Percentiles rank a stretch among this genome's conserved stretches.
Evolutionary conservation across 2,797 vertebrate species (phyloP).

Genomic region (Rousettus madagascariensis): DNA sequence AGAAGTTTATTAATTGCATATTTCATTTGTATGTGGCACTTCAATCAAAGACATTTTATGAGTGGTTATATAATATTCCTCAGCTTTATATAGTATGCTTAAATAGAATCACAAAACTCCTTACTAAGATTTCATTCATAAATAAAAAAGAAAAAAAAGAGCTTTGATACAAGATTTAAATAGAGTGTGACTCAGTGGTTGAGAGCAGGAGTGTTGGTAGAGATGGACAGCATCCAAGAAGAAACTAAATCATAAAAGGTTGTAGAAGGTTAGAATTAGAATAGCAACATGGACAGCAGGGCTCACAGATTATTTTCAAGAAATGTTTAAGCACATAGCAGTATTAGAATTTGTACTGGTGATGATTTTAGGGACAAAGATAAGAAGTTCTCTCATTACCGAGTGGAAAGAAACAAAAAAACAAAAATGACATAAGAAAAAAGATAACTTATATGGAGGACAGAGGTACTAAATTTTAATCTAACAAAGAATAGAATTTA

Average conservation of each 20-base stretch:
- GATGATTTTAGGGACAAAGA: not conserved
- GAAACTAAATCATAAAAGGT: not conserved
- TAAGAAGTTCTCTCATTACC: not conserved
- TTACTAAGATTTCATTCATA: constrained; percentile 63
- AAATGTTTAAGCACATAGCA: not conserved
- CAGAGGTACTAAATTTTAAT: not conserved
- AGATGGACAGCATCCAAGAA: not conserved
- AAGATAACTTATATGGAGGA: not conserved
- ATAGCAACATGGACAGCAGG: not conserved
- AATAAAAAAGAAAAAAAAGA: constrained; percentile 64
- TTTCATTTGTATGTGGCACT: constrained; percentile 52
- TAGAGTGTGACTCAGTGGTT: constrained; percentile 32
- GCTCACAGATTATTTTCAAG: not conserved
- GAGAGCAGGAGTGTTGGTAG: not conserved
- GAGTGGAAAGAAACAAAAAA: not conserved
- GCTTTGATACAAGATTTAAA: constrained; percentile 51
- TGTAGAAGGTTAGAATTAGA: not conserved
- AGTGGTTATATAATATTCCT: constrained; percentile 54
- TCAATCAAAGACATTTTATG: constrained; percentile 72
- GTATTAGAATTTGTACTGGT: not conserved
- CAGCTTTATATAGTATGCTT: constrained; percentile 62
- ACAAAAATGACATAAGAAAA: not conserved
- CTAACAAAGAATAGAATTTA: not conserved
- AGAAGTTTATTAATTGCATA: constrained; percentile 71
- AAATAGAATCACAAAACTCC: constrained; percentile 52